Evolutionary conservation across 1,140 invertebrate genomes (phyloP).

Genomic region (Coelopa frigida): DNA sequence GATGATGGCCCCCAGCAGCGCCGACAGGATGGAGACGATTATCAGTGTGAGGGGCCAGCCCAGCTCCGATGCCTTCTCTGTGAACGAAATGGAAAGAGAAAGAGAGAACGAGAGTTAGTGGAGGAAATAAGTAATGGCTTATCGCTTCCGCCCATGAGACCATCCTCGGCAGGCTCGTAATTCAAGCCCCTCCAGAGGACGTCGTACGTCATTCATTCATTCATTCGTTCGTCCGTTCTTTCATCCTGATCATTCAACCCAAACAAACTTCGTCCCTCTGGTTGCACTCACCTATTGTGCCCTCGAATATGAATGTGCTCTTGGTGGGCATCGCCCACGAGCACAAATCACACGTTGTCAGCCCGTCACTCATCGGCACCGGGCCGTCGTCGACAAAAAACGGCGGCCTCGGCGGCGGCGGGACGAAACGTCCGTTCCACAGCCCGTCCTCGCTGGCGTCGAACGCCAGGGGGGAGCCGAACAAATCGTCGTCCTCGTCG

Average conservation of each 20-base stretch:
- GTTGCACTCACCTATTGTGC: slow-evolving; percentile 41
- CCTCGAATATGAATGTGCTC: slow-evolving; percentile 43
- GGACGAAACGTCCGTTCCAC: slow-evolving; percentile 60
- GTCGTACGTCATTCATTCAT: not conserved
- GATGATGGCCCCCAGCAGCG: slow-evolving; percentile 48
- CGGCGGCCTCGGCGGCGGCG: slow-evolving; percentile 57
- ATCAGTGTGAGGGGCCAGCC: slow-evolving; percentile 49
- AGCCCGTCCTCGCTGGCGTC: slow-evolving; percentile 56
- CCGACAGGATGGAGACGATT: slow-evolving; percentile 50
- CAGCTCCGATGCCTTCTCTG: slow-evolving; percentile 48
- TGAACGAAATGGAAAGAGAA: slow-evolving; percentile 1
- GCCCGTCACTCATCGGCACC: slow-evolving; percentile 53
- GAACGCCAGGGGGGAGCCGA: slow-evolving; percentile 50
- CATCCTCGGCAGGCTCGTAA: slow-evolving; percentile 1
- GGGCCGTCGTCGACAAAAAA: slow-evolving; percentile 55
- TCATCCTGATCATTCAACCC: slow-evolving; percentile 6
- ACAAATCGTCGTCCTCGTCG: slow-evolving; percentile 53
- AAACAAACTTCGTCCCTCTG: too few relatives aligned
- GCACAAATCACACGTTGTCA: slow-evolving; percentile 65
- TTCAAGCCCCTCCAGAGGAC: not conserved
- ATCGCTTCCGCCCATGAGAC: slow-evolving; percentile 1
- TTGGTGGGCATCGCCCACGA: slow-evolving; percentile 54
- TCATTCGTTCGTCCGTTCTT: not conserved
- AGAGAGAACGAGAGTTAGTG: slow-evolving; percentile 4
- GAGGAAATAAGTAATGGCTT: slow-evolving; percentile 9